phyloP scores from a whole-genome alignment of 2,113 vertebrate species.

The Cheilinus undulatus region DNA sequence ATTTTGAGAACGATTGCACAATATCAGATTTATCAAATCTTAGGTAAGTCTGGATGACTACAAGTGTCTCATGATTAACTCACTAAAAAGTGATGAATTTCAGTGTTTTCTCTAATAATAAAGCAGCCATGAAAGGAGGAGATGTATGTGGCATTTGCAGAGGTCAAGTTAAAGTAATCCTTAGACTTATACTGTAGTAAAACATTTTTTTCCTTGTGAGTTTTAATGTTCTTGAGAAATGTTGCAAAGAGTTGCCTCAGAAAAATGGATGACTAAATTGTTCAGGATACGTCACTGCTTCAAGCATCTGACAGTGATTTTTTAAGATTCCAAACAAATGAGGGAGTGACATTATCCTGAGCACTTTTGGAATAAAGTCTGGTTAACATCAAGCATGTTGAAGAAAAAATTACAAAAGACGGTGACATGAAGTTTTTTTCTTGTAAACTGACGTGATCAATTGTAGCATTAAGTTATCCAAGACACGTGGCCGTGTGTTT shows the following conservation, averaged over 20 bases:
- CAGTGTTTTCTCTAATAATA: background rate
- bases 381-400: background rate
- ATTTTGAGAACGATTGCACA: background rate
- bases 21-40: background rate
- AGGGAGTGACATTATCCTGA: slow-evolving; percentile 30
- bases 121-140: background rate
- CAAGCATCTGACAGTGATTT: slow-evolving; percentile 67
- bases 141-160: background rate
- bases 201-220: slow-evolving; percentile 18
- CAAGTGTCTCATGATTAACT: background rate
- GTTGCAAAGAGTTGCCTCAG: slow-evolving; percentile 64
- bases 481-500: slow-evolving; percentile 9
- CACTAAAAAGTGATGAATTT: too few species aligned
- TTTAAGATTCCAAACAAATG: slow-evolving; percentile 60
- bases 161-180: background rate
- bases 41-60: background rate
- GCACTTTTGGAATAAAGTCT: slow-evolving; percentile 9
- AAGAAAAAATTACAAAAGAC: slow-evolving; percentile 9
- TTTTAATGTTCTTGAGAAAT: slow-evolving; percentile 15
- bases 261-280: slow-evolving; percentile 43
- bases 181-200: background rate
- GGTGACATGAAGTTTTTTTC: slow-evolving; percentile 23
- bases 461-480: background rate
- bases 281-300: slow-evolving; percentile 31
- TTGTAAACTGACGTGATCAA: slow-evolving; percentile 37